Base-by-base conservation (phyloP, 2,888 invertebrate species). In the Sarcophaga caerulescens region DNA sequence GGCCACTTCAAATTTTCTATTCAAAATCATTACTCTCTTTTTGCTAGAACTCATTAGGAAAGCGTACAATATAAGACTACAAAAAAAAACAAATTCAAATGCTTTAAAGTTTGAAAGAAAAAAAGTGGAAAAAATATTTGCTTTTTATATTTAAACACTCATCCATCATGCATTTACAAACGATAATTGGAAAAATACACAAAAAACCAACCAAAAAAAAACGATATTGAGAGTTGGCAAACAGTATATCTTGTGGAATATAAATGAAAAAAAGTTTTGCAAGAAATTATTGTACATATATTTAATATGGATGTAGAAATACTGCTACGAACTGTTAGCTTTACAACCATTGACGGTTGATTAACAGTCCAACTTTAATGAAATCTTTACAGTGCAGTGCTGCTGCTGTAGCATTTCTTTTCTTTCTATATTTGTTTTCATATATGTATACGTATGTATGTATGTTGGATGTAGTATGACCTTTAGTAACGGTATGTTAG, bases 291-390 rank as follows among this genome's bases (percentile, higher is more conserved):
- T 52, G 17, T 12, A 52, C n/a, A n/a, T n/a, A n/a, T 17, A 14
- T 47, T 47, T 47, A 47, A 47, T 12, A 52, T 52, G 35, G 10
- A 14, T 52, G 21, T 59, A 57, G 65, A 52, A 65, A 65, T 70
- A 45, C 74, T 25, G 78, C 62, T 52, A 17, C 12, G 5, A 12
- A 5, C 52, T 52, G 12, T 14, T 14, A 52, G 52, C 12, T 12
- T 52, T 52, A 63, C 69, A 73, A 69, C 80, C 80, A 83, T 83
- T 83, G 85, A 86, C 81, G 77, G 77, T 81, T 85, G 81, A 63
- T 59, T 71, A 75, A 70, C 75, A 79, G 85, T 78, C 71, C 79
- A 75, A 82, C 77, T 85, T 76, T 52, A 44, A 69, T 74, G 60
- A 4, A 45, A 65, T 73, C 35, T 73, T 71, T 47, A 35, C 35